phyloP scores from a whole-genome alignment of 2,888 invertebrate species.

The Alcis repandata region DNA sequence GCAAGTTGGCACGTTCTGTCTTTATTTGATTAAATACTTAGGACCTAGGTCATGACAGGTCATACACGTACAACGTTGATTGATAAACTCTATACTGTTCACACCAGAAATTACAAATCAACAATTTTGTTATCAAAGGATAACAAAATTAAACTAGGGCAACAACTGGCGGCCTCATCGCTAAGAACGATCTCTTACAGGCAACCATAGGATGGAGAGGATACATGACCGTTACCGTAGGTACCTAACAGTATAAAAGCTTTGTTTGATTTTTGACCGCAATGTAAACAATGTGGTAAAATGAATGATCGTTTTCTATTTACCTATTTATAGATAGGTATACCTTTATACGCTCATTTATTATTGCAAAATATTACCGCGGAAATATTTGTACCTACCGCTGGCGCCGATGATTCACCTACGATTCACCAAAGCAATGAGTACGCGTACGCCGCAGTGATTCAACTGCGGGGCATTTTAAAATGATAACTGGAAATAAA shows the following conservation, averaged over 20 bases:
- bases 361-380: slow-evolving; percentile 6
- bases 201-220: too few species aligned
- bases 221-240: too few species aligned
- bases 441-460: slow-evolving; percentile 7
- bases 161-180: too few species aligned
- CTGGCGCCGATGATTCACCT: slow-evolving; percentile 15
- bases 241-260: too few species aligned
- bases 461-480: slow-evolving; percentile 15
- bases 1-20: slow-evolving; percentile 11
- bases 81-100: not conserved
- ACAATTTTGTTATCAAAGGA: too few species aligned
- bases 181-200: too few species aligned
- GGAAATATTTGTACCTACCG: slow-evolving; percentile 9
- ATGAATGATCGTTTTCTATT: too few species aligned
- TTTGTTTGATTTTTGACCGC: too few species aligned
- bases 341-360: too few species aligned
- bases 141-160: too few species aligned
- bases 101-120: too few species aligned
- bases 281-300: too few species aligned
- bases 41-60: not conserved
- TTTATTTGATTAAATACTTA: slow-evolving; percentile 17
- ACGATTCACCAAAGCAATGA: slow-evolving; percentile 3
- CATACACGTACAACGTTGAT: not conserved
- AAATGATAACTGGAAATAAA: not conserved
- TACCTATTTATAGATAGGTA: not conserved